These are phyloP conservation scores for Ichneumon xanthorius DNA, from an alignment of 2,888 invertebrate species.

Conservation along the genomic window DNA sequence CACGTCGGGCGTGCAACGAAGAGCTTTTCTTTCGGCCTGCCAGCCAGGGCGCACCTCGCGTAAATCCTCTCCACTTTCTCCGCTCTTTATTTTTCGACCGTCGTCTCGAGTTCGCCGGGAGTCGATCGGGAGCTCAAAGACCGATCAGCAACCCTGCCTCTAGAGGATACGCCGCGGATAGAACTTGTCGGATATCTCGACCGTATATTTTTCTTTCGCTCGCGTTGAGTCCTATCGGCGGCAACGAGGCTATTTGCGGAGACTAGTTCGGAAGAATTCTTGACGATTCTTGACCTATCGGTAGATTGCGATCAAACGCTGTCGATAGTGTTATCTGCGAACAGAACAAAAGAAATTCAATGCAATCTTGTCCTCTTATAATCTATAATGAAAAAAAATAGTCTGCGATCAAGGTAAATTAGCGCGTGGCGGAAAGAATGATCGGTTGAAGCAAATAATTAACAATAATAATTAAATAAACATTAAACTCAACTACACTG, in stretches of 20 bases:
- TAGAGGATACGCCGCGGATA: neutral
- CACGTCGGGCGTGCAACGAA: conserved; percentile 29
- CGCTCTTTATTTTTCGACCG: conserved; percentile 37
- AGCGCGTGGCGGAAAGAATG: too few relatives aligned
- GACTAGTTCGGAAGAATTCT: neutral
- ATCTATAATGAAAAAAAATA: neutral
- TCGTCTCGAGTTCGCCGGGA: conserved; percentile 55
- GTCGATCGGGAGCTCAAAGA: conserved; percentile 55
- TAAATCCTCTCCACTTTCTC: conserved; percentile 49
- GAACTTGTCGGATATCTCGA: conserved; percentile 33
- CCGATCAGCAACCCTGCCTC: conserved; percentile 22
- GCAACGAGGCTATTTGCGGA: conserved; percentile 6
- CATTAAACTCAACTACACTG: neutral
- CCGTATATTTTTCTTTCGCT: conserved; percentile 42
- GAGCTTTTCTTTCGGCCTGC: conserved; percentile 54
- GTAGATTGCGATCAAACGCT: neutral
- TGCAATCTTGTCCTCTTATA: neutral
- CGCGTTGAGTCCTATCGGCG: neutral
- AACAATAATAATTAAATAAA: too few relatives aligned
- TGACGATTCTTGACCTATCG: neutral
- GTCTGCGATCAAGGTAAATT: too few relatives aligned
- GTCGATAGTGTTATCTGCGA: neutral
- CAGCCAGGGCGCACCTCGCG: conserved; percentile 17
- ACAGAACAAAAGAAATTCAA: neutral
- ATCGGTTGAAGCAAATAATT: too few relatives aligned